phyloP scores from a whole-genome alignment of 2,113 vertebrate genomes.

The Melanostigma gelatinosum region DNA sequence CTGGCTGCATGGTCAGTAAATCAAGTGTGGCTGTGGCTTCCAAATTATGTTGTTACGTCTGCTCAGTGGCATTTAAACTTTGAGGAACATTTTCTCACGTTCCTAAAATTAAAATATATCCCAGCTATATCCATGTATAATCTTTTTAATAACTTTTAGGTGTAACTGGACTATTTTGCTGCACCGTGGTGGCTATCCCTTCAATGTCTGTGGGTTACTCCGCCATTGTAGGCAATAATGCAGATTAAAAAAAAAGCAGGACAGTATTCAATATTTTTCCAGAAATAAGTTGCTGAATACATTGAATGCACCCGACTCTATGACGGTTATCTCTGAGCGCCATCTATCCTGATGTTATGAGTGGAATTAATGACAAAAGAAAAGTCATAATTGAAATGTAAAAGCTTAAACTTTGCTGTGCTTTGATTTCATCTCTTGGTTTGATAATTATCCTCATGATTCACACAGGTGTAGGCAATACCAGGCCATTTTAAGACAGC shows the following conservation, averaged over 20 bases:
- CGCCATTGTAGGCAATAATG: too few species aligned
- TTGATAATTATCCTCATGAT: background rate
- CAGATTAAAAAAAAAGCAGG: background rate
- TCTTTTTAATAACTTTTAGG: background rate
- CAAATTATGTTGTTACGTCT: slow-evolving; percentile 16
- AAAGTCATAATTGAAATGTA: background rate
- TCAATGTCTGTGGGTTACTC: too few species aligned
- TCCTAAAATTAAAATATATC: background rate
- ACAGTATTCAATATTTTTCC: background rate
- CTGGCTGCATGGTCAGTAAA: slow-evolving; percentile 40
- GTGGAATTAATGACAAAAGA: background rate
- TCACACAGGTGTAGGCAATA: background rate
- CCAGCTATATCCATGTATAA: background rate
- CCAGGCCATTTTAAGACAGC: background rate
- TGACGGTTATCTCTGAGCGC: background rate
- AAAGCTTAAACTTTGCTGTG: background rate
- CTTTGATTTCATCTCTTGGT: background rate
- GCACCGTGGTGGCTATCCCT: too few species aligned
- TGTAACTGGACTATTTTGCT: background rate
- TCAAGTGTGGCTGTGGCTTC: slow-evolving; percentile 28
- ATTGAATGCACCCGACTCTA: background rate
- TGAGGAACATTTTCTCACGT: background rate
- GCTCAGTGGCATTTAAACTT: background rate
- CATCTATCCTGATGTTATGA: background rate
- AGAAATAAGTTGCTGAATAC: background rate